These are phyloP conservation scores for Lochmaea capreae DNA, from an alignment of 2,888 invertebrate genomes.

Conservation along the genomic window DNA sequence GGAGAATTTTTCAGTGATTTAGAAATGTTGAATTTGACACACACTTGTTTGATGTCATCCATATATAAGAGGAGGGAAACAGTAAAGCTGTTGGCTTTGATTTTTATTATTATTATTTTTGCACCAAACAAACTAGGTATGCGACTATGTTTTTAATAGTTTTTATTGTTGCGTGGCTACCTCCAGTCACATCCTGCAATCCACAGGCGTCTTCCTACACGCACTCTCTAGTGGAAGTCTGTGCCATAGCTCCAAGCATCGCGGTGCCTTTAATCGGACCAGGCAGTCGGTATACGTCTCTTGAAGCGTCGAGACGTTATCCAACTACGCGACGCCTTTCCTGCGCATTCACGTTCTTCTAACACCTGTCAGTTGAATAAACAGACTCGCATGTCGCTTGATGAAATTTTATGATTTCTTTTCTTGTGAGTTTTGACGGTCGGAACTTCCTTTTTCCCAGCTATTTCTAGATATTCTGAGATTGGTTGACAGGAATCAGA, in stretches of 20 bases:
- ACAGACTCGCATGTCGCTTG: conserved; percentile 27
- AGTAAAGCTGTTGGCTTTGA: no score
- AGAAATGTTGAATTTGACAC: no score
- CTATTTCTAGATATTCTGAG: neutral
- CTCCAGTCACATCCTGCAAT: neutral
- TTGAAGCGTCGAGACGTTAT: conserved; percentile 31
- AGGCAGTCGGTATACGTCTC: conserved; percentile 40
- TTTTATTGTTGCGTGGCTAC: neutral
- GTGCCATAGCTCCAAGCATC: conserved; percentile 23
- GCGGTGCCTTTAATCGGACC: conserved; percentile 34
- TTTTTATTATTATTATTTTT: no score
- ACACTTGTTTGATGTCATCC: no score
- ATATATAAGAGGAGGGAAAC: no score
- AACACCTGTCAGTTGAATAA: conserved; percentile 39
- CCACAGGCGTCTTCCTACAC: conserved; percentile 14
- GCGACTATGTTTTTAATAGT: neutral
- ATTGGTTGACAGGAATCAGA: neutral
- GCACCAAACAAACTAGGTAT: neutral
- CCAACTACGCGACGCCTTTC: conserved; percentile 23
- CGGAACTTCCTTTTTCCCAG: conserved; percentile 1
- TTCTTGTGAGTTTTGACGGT: conserved; percentile 11
- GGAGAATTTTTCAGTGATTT: no score
- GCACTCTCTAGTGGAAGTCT: conserved; percentile 22
- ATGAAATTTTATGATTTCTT: conserved; percentile 20
- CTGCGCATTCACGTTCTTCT: conserved; percentile 23